Conservation (phyloP, 2,888 invertebrate genomes). For the Pycnomerus fuliginosus region DNA sequence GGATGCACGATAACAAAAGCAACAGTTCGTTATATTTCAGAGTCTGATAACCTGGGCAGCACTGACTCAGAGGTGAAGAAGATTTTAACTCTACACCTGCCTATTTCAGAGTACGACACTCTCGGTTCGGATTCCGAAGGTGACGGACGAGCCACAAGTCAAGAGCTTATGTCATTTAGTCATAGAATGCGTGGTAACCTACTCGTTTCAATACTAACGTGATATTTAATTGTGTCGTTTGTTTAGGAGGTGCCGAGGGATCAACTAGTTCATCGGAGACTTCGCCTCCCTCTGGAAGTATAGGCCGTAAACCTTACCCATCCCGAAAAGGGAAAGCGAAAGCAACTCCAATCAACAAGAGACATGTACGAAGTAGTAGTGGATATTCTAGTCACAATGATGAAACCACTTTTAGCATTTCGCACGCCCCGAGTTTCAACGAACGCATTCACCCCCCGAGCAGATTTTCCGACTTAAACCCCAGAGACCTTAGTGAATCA, state of each 20-base stretch:
- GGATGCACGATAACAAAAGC: constrained; percentile 23
- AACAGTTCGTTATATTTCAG: constrained; percentile 57
- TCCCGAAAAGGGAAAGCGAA: constrained; percentile 68
- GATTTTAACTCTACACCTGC: constrained; percentile 88
- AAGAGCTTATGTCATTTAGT: constrained; percentile 57
- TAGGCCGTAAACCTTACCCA: constrained; percentile 64
- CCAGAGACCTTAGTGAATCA: constrained; percentile 52
- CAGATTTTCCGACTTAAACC: constrained; percentile 74
- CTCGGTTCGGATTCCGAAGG: constrained; percentile 80
- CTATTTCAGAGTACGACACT: constrained; percentile 91
- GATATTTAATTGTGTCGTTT: constrained; percentile 12
- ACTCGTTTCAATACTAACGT: background rate
- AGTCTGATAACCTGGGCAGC: constrained; percentile 92
- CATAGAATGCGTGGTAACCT: constrained; percentile 55
- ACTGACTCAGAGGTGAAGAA: constrained; percentile 94
- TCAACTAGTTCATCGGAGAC: constrained; percentile 79
- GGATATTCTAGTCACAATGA: constrained; percentile 83
- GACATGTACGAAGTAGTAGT: constrained; percentile 76
- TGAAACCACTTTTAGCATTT: constrained; percentile 83
- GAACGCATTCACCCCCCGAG: constrained; percentile 84
- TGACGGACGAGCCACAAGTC: constrained; percentile 63
- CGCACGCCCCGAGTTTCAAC: constrained; percentile 77
- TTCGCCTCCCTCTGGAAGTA: constrained; percentile 61
- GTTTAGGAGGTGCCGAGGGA: constrained; percentile 68
- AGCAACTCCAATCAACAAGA: constrained; percentile 60